These are phyloP conservation scores for Phrynocephalus versicolor DNA, from an alignment of 2,113 vertebrate species.

Conservation along the genomic window DNA sequence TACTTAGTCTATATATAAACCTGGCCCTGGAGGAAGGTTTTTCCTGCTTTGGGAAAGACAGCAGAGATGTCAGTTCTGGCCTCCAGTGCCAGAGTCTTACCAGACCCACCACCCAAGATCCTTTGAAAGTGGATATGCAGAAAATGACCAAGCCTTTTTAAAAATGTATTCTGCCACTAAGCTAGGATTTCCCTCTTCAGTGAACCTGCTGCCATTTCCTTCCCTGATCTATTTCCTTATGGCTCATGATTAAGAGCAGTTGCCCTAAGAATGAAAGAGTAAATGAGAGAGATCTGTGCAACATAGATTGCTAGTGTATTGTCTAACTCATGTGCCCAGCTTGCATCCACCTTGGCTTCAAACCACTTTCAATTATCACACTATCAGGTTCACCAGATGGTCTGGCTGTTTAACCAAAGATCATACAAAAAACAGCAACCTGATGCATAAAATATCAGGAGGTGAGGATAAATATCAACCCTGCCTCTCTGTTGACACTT, in stretches of 20 bases:
- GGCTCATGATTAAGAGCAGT: constrained; percentile 11
- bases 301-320: background rate
- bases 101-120: background rate
- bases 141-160: background rate
- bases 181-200: background rate
- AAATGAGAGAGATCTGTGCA: background rate
- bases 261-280: background rate
- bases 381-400: background rate
- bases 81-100: background rate
- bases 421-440: background rate
- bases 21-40: too few species aligned
- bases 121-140: background rate
- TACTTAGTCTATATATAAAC: too few species aligned
- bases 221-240: background rate
- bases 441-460: background rate
- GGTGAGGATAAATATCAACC: background rate
- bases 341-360: background rate
- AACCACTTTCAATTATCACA: background rate
- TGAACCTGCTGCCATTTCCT: background rate
- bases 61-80: too few species aligned
- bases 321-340: background rate
- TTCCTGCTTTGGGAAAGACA: too few species aligned
- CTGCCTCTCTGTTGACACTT: background rate
- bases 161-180: background rate
- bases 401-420: background rate